phyloP scores from a whole-genome alignment of 1,140 invertebrate genomes.

The Gryllus bimaculatus region DNA sequence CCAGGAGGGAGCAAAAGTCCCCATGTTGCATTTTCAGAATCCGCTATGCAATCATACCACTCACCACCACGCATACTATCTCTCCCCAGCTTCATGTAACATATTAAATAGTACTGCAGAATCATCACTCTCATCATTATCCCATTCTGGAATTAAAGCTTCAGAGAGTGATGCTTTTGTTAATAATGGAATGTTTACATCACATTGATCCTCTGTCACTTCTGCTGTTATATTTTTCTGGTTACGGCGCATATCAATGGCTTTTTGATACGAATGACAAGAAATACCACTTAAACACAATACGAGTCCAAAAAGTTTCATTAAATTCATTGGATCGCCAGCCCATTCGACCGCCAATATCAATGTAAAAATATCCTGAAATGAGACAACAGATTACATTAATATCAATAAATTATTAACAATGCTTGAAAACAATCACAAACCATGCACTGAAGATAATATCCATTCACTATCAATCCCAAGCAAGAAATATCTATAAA shows the following conservation, averaged over 20 bases:
- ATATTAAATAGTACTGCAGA: neutral
- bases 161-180: neutral
- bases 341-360: conserved; percentile 74
- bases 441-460: neutral
- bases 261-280: conserved; percentile 75
- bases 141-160: neutral
- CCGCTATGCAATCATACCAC: too few relatives aligned
- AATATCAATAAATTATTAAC: neutral
- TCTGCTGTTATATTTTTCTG: neutral
- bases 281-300: conserved; percentile 83
- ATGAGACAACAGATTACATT: conserved; percentile 27
- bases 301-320: conserved; percentile 79
- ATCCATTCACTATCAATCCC: neutral
- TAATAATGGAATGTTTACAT: neutral
- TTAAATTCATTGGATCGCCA: conserved; percentile 68
- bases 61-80: neutral
- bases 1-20: too few relatives aligned
- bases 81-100: neutral
- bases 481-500: neutral
- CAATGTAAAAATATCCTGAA: conserved; percentile 83
- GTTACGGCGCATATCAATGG: neutral
- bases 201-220: neutral
- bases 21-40: too few relatives aligned
- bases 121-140: neutral
- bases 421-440: neutral